A percentile compares a stretch with the other conserved stretches of the same genome.
phyloP scores from a whole-genome alignment of 2,888 invertebrate species.

The Cerastis rubricosa region DNA sequence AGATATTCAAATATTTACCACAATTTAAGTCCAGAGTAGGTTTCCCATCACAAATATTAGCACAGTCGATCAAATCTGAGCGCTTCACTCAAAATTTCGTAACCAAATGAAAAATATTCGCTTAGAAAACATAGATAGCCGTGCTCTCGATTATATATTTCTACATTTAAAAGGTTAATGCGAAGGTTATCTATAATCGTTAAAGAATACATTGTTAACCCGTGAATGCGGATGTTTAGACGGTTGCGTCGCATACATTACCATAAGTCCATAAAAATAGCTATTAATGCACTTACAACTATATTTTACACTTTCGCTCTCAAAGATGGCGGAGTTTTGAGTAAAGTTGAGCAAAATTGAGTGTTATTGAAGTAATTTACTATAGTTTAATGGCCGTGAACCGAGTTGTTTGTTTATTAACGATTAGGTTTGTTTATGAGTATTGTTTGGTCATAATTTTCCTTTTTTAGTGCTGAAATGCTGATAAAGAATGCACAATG shows the following conservation, averaged over 20 bases:
- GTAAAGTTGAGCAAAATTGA: constrained; percentile 7
- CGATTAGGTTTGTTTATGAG: constrained; percentile 33
- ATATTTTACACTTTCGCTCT: constrained; percentile 52
- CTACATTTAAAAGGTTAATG: constrained; percentile 50
- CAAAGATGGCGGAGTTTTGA: constrained; percentile 5
- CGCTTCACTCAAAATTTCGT: constrained; percentile 20
- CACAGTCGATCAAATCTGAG: constrained; percentile 22
- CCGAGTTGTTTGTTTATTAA: constrained; percentile 17
- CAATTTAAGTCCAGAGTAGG: constrained; percentile 6
- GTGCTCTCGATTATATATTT: constrained; percentile 33
- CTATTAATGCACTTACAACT: constrained; percentile 31
- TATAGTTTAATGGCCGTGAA: constrained; percentile 40
- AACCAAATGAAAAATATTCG: constrained; percentile 49
- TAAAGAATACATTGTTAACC: constrained; percentile 32
- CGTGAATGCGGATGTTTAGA: constrained; percentile 50
- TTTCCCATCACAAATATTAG: constrained; percentile 36
- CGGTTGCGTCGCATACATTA: constrained; percentile 33
- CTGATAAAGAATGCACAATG: constrained; percentile 1
- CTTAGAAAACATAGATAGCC: constrained; percentile 24
- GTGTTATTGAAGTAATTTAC: constrained; percentile 37
- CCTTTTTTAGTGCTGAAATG: constrained; percentile 32
- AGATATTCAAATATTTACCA: constrained; percentile 30
- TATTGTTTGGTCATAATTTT: constrained; percentile 26
- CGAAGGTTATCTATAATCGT: constrained; percentile 40
- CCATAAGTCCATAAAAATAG: constrained; percentile 37